Conservation (phyloP, 2,797 vertebrate species). For the Nyctibius grandis region DNA sequence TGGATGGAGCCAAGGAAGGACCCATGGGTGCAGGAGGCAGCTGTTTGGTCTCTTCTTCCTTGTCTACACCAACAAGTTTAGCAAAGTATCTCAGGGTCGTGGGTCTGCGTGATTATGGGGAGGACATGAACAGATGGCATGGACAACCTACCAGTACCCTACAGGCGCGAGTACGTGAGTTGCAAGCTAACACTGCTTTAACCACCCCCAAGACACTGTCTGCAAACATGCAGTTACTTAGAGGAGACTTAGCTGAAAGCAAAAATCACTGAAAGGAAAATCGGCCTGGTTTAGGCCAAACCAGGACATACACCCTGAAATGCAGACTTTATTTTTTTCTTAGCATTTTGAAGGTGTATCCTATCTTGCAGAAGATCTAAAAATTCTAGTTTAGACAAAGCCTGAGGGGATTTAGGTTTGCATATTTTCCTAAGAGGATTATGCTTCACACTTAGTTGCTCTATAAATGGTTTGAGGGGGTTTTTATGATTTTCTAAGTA, state of each 20-base stretch:
- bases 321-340: background rate
- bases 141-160: no score
- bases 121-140: no score
- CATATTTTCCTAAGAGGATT: constrained; percentile 50
- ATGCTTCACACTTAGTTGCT: constrained; percentile 10
- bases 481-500: background rate
- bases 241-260: no score
- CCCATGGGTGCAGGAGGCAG: rapidly evolving
- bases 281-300: no score
- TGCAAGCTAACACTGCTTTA: no score
- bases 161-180: no score
- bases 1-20: background rate
- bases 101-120: no score
- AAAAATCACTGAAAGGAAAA: no score
- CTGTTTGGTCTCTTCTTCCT: background rate
- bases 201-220: no score
- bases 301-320: background rate
- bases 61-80: background rate
- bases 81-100: no score
- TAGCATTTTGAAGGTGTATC: background rate
- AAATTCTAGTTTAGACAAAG: constrained; percentile 3
- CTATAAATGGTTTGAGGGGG: background rate
- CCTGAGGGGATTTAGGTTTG: background rate
- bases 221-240: no score
- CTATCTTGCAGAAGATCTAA: background rate